Percentiles rank a stretch among this genome's conserved stretches.
Evolutionary conservation across 2,888 invertebrate genomes (phyloP).

Genomic region (Pocota personata): DNA sequence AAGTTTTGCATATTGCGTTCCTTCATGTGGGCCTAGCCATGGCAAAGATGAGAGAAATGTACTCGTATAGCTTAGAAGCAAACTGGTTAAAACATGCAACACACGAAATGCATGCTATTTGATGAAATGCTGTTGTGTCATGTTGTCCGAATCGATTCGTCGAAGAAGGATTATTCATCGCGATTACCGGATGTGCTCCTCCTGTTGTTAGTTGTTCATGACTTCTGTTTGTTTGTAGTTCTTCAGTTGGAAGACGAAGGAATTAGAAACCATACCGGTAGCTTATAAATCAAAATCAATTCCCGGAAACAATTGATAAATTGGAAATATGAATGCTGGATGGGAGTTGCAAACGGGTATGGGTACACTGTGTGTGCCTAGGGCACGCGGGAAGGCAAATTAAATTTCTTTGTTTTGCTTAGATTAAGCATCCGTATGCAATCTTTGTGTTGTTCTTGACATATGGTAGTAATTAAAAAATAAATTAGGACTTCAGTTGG

Average conservation of each 20-base stretch:
- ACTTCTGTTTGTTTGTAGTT: constrained; percentile 63
- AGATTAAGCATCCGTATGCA: too few relatives aligned
- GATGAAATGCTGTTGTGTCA: constrained; percentile 64
- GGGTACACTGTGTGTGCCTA: neutral
- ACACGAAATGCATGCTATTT: constrained; percentile 43
- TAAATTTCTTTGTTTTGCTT: too few relatives aligned
- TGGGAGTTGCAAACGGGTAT: neutral
- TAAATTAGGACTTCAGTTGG: too few relatives aligned
- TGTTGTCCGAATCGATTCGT: constrained; percentile 68
- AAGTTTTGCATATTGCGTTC: constrained; percentile 40
- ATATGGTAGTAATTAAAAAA: too few relatives aligned
- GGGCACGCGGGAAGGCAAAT: too few relatives aligned
- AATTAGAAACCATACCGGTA: constrained; percentile 34
- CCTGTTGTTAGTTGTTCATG: constrained; percentile 24
- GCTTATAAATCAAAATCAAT: constrained; percentile 64
- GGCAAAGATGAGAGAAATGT: too few relatives aligned
- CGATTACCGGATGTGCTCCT: constrained; percentile 47
- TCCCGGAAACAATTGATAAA: constrained; percentile 70
- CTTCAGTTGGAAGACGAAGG: neutral
- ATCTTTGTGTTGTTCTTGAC: too few relatives aligned
- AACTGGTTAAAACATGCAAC: constrained; percentile 59
- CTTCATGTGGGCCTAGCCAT: constrained; percentile 42
- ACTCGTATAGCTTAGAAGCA: neutral
- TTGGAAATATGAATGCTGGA: constrained; percentile 55
- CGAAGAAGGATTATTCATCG: constrained; percentile 62